Conservation (phyloP, 2,888 invertebrate species). For the Myathropa florea region DNA sequence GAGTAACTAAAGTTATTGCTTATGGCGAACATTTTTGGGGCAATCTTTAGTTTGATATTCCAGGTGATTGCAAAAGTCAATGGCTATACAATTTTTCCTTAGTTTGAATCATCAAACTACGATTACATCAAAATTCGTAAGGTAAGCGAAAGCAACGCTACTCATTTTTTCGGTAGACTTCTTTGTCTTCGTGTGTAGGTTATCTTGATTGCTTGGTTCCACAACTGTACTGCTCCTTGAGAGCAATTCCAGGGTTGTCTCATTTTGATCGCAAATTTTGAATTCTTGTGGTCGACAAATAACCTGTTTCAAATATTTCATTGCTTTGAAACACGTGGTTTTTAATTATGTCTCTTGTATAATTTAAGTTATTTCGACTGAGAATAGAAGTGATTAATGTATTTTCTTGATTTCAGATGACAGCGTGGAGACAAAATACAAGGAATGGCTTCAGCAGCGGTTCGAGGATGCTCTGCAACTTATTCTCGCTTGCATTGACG, state of each 20-base stretch:
- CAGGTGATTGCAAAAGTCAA: neutral
- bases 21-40: neutral
- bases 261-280: neutral
- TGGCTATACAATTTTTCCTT: neutral
- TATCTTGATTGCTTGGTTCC: too few relatives aligned
- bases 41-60: neutral
- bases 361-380: neutral
- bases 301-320: neutral
- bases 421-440: slow-evolving; percentile 85
- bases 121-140: neutral
- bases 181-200: neutral
- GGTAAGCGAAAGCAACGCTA: neutral
- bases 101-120: neutral
- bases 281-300: neutral
- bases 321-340: neutral
- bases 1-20: neutral
- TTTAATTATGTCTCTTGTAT: neutral
- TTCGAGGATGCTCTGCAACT: slow-evolving; percentile 86
- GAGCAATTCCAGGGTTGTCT: too few relatives aligned
- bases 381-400: neutral
- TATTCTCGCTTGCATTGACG: slow-evolving; percentile 83
- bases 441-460: slow-evolving; percentile 86
- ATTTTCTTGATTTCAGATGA: slow-evolving; percentile 77
- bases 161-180: neutral
- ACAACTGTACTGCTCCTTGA: too few relatives aligned